Evolutionary conservation across 2,888 invertebrate species (phyloP).

Genomic region (Ryuthela nishihirai): DNA sequence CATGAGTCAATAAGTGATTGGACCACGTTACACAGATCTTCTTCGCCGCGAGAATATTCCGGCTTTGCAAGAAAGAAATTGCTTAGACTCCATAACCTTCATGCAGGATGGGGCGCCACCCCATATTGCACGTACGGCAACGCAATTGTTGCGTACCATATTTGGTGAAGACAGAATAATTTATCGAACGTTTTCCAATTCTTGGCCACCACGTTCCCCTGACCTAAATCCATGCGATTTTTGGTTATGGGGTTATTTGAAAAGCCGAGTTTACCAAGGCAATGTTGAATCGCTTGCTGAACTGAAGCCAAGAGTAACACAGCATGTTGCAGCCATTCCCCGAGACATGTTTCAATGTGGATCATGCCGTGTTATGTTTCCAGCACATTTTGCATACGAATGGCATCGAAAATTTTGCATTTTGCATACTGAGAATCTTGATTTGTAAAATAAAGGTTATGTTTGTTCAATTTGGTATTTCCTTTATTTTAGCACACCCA

Average conservation of each 20-base stretch:
- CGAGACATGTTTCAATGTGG: neutral
- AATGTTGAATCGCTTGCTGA: neutral
- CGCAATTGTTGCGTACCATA: neutral
- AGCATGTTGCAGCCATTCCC: neutral
- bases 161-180: conserved; percentile 1
- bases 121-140: neutral
- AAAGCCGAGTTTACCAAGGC: neutral
- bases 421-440: too few species aligned
- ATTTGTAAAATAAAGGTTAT: too few species aligned
- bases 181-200: neutral
- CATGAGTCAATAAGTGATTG: neutral
- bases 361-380: neutral
- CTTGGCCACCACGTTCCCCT: conserved; percentile 3
- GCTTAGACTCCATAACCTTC: neutral
- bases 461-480: too few species aligned
- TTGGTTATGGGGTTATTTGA: neutral
- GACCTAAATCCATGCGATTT: conserved; percentile 3
- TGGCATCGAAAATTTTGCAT: too few species aligned
- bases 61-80: conserved; percentile 1
- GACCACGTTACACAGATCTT: neutral
- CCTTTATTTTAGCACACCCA: too few species aligned
- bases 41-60: conserved; percentile 3
- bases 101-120: conserved; percentile 5
- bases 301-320: neutral
- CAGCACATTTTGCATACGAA: neutral